Conservation (phyloP, 1,140 invertebrate genomes). For the Zaprionus lachaisei region DNA sequence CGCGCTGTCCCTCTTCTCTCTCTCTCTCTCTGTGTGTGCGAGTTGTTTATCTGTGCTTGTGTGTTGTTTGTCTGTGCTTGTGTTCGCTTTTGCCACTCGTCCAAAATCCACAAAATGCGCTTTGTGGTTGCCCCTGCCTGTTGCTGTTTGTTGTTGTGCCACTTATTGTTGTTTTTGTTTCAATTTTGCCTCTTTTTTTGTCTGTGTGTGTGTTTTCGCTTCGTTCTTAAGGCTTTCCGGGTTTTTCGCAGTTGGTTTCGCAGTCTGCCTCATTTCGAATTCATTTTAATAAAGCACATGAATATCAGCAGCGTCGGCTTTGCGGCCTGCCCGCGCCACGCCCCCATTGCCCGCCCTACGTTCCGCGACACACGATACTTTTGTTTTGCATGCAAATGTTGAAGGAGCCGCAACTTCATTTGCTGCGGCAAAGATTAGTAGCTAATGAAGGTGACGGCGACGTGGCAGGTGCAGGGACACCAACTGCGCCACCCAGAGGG, state of each 20-base stretch:
- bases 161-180: conserved; percentile 17
- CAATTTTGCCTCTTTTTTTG: conserved; percentile 6
- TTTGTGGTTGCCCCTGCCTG: conserved; percentile 55
- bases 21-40: not conserved
- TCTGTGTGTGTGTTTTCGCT: not conserved
- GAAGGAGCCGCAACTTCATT: conserved; percentile 68
- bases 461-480: not conserved
- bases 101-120: conserved; percentile 53
- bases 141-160: conserved; percentile 18
- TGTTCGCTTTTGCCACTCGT: conserved; percentile 22
- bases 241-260: conserved; percentile 8
- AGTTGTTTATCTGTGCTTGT: not conserved
- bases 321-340: conserved; percentile 53
- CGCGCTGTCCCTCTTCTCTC: not conserved
- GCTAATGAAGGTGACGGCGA: conserved; percentile 63
- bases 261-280: conserved; percentile 62
- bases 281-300: conserved; percentile 80
- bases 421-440: conserved; percentile 47
- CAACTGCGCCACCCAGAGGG: not conserved
- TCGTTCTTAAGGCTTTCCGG: conserved; percentile 11
- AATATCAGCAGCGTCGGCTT: conserved; percentile 64
- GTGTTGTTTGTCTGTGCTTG: conserved; percentile 34
- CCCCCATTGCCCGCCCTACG: not conserved
- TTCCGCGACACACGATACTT: not conserved
- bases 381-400: conserved; percentile 73